Conservation (phyloP, 1,140 invertebrate species). For the Temnothorax longispinosus region DNA sequence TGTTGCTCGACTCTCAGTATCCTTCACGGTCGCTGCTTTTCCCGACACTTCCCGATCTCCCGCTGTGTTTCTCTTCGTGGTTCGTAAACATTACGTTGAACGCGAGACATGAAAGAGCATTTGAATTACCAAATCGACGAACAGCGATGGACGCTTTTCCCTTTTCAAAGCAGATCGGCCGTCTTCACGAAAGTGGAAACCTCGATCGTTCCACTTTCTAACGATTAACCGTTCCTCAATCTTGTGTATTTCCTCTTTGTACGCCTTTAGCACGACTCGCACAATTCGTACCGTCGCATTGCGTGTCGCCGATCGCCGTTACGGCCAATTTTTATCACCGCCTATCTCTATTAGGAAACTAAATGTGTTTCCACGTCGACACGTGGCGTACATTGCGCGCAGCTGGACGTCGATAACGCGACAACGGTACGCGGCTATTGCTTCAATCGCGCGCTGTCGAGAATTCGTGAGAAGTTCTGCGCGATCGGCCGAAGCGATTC, state of each 20-base stretch:
- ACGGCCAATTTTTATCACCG: constrained; percentile 46
- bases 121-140: constrained; percentile 66
- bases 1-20: constrained; percentile 50
- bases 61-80: constrained; percentile 41
- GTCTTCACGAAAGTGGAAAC: constrained; percentile 68
- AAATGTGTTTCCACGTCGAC: constrained; percentile 25
- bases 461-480: neutral
- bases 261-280: constrained; percentile 51
- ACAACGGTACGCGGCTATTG: constrained; percentile 11
- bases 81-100: constrained; percentile 18
- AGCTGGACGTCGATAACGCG: neutral
- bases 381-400: neutral
- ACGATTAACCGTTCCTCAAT: constrained; percentile 64
- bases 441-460: constrained; percentile 12
- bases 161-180: constrained; percentile 53
- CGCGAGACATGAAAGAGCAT: constrained; percentile 54
- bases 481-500: neutral
- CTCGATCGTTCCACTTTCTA: constrained; percentile 73
- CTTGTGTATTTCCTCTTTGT: constrained; percentile 31
- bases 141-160: constrained; percentile 49
- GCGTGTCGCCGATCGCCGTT: constrained; percentile 27
- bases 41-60: constrained; percentile 13
- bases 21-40: constrained; percentile 24
- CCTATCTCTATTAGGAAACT: constrained; percentile 30
- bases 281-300: constrained; percentile 54